Evolutionary conservation across 37 sponge, comb jelly and placozoan species (phyloP), one percentile per base, ranked within the genome.

Genomic region (Aplysina aerophoba): DNA sequence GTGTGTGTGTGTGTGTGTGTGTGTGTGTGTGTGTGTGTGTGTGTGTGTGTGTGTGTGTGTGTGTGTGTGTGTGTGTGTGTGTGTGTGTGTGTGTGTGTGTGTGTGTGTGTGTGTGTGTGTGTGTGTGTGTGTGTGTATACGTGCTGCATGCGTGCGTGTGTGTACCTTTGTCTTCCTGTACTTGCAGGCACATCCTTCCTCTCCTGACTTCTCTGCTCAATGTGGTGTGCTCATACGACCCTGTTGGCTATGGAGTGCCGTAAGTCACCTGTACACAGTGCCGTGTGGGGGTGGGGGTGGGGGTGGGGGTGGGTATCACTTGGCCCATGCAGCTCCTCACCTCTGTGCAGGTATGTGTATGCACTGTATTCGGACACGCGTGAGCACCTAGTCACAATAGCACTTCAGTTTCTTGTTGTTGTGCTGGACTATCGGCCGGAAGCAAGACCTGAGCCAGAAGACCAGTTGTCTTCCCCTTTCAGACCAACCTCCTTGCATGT

Each of bases 191-290:
- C 78, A 92, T 96, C 16, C 89, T 97, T 0, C 98, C 98, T 19
- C 83, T 97, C 25, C 77, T 97, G 38, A 95, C 96, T 0, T 97
- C 98, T 0, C 84, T 97, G 27, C 68, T 97, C 55, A 97, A 97
- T 65, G 81, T 89, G 19, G 77, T 93, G 12, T 95, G 93, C 78
- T 63, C 90, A 30, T 97, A 97, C 81, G 96, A 97, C 73, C 98
- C 98, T 8, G 94, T 93, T 27, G 96, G 98, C 69, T 95, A 95
- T 73, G 98, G 98, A 50, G 90, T 97, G 11, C 98, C 98, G 90
- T 95, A 44, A 90, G 93, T 84, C 22, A 2, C 17, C n/a, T 57
- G 53, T 55, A 22, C 50, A 8, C 50, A 11, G 8, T 44, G 3
- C 6, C 8, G 30, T 27, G 60, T 27, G 2, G n/a, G n/a, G n/a